Evolutionary conservation across 2,888 invertebrate species (phyloP), one percentile per base, ranked within the genome.

Genomic region (Coenonympha glycerion): DNA sequence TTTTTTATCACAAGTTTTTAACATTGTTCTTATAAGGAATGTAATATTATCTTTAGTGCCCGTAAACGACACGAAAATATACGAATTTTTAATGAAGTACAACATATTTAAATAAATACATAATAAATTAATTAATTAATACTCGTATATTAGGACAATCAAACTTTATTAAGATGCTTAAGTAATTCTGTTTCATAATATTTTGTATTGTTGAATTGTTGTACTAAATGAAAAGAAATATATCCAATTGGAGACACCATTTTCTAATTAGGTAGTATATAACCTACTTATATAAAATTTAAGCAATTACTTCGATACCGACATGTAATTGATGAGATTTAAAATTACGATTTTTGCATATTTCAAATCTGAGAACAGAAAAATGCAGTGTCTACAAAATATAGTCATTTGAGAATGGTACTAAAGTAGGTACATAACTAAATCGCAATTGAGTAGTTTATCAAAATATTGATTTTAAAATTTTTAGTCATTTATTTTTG

Each of bases 61-160:
- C 28, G 18, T 15, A 15, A 13, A 15, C 22, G 30, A 22, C 44
- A 11, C 13, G 22, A 11, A 16, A 52, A 47, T 49, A 49, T 42
- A 50, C 55, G 55, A 55, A 55, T 55, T 55, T 55, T 47, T 33
- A 19, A 49, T 15, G 44, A 47, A 55, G 55, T 55, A 55, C 55
- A 55, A 55, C 39, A 26, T 52, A 44, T 49, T 37, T 36, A 49
- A 53, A 53, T 53, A 44, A 24, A 53, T 41, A 54, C 49, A 30
- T 21, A 24, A 53, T 41, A 54, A 49, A 30, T 21, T 49, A 15
- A 39, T 18, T n/a, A n/a, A 2, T 33, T 15, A 24, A 42, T 45
- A 49, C 42, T 28, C 42, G 21, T 34, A 16, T 36, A 24, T 8
- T 45, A 45, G 45, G 24, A 21, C 8, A 44, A 44, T 34, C 45